Base-by-base conservation (phyloP, 2,113 vertebrate species). In the Sebastes fasciatus region DNA sequence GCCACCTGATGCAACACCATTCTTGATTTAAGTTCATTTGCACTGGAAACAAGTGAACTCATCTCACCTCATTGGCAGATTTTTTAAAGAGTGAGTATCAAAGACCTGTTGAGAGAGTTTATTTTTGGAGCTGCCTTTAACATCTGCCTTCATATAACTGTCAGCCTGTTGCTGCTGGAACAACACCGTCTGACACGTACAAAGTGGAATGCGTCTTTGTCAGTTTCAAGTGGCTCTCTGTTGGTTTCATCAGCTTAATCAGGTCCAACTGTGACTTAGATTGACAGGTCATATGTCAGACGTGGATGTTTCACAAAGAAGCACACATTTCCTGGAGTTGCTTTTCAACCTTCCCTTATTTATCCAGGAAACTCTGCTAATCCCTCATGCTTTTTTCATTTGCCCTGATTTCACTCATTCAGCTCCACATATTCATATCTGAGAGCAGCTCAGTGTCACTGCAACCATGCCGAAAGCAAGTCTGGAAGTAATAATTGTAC, bases 201-300 rank as follows among this genome's bases (percentile, higher is more conserved):
- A 85, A 86, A 88, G 79, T 76, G 80, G 77, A 74, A 74, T n/a
- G 54, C 34, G 78, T 75, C 67, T 86, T 78, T 85, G 82, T 78
- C 84, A 72, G 82, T 81, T 85, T 91, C 83, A 88, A 71, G 72
- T 71, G 88, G 67, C 51, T 89, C 83, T 86, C 78, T 84, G 86
- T 74, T 74, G 86, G 74, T 82, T 90, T 84, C 86, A 79, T 90
- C 90, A 83, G 79, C 76, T 55, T 86, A 77, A 84, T 82, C 81
- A 85, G 79, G 73, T 83, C 82, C 85, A 83, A 77, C 86, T 74
- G 72, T 83, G 82, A 72, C 65, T 79, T 5, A 45, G 84, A 89
- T 60, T 79, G 84, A 85, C 85, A 78, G 66, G 86, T 78, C 80
- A 81, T 72, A 54, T 86, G 80, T 87, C 77, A 83, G 14, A 79